Base-by-base conservation (phyloP, 2,797 vertebrate genomes). In the Chanos chanos region DNA sequence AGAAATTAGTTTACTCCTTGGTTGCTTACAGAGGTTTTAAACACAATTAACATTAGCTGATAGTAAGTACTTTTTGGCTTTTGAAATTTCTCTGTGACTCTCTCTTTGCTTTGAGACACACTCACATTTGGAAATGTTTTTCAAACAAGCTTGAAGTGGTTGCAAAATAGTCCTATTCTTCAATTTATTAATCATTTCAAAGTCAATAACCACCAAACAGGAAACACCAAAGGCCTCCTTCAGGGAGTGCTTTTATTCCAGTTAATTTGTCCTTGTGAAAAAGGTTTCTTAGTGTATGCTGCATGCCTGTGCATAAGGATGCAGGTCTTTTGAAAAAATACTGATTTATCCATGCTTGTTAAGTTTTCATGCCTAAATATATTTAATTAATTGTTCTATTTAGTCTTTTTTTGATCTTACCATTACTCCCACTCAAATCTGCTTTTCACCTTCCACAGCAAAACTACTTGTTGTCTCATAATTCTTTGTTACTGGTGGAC, bases 201-300 rank as follows among this genome's bases (percentile, higher is more conserved):
- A 61, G 63, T 58, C 64, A 64, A 74, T 68, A 62, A 33, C 56
- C 61, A 13, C 37, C 24, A 19, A 61, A 41, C 47, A 19, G 39
- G 53, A 30, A 58, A 24, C 54, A 24, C 28, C 13, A 16, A 16
- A 53, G 47, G 16, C 28, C 47, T 60, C 61, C 68, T 36, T 47
- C 58, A 13, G 64, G 47, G 61, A 64, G 52, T 61, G 64, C 49
- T 22, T 57, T 65, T 68, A 59, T 74, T 57, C 45, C 7, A 57
- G 60, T 68, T 64, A 65, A 65, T 64, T 49, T 68, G 30, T 62
- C 34, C 64, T 58, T 55, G 66, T 55, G 61, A 67, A 70, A 64
- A 60, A 44, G 49, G 43, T 25, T 25, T 48, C 34, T 65, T 44
- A 41, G 60, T 48, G 61, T 48, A 50, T 33, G 50, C 27, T 34